A percentile compares a stretch with the other conserved stretches of the same genome.
phyloP scores from a whole-genome alignment of 1,140 invertebrate genomes.

The Adoxophyes honmai region DNA sequence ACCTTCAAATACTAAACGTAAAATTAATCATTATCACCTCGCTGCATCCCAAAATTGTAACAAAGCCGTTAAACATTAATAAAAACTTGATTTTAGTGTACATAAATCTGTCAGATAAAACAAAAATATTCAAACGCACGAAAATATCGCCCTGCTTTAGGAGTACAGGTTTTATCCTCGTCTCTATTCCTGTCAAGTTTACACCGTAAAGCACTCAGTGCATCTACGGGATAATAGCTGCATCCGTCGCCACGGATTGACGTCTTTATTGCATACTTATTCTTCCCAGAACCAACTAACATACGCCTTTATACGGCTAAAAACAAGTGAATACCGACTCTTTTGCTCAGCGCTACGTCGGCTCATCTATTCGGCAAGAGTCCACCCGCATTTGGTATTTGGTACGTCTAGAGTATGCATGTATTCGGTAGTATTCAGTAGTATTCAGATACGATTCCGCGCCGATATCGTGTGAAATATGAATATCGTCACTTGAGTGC shows the following conservation, averaged over 20 bases:
- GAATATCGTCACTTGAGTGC: constrained; percentile 30
- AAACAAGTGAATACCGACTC: background rate
- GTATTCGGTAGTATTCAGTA: constrained; percentile 4
- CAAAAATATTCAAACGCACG: background rate
- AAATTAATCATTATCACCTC: too few species aligned
- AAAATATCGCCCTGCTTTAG: background rate
- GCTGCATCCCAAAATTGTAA: too few species aligned
- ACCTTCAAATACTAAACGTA: too few species aligned
- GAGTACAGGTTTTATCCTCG: constrained; percentile 9
- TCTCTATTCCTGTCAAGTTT: constrained; percentile 32
- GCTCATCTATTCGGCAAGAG: background rate
- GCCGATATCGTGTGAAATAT: constrained; percentile 35
- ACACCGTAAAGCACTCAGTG: constrained; percentile 36
- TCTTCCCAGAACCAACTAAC: constrained; percentile 18
- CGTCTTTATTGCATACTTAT: constrained; percentile 35
- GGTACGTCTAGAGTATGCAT: background rate
- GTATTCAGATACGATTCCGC: constrained; percentile 25
- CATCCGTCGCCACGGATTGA: constrained; percentile 39
- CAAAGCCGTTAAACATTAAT: too few species aligned
- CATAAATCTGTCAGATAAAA: background rate
- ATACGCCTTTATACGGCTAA: constrained; percentile 8
- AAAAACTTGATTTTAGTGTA: too few species aligned
- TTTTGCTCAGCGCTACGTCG: background rate
- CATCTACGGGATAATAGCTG: constrained; percentile 34
- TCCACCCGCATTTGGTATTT: background rate